Evolutionary conservation across 1,140 invertebrate genomes (phyloP).

Genomic region (Carcinoscorpius rotundicauda): DNA sequence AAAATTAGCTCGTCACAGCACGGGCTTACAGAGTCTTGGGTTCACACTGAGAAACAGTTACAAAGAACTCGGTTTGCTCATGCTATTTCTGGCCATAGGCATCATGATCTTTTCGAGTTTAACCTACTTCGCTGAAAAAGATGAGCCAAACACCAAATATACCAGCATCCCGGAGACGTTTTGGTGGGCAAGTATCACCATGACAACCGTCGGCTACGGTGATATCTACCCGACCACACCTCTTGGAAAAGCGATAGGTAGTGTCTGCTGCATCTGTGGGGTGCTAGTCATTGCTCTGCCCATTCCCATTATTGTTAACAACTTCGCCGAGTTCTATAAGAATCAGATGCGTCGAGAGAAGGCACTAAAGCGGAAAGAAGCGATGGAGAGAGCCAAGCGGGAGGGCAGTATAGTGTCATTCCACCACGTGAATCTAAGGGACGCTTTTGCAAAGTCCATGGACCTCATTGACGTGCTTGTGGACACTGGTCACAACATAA

Average conservation of each 20-base stretch:
- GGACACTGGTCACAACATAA: slow-evolving; percentile 43
- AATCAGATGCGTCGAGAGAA: slow-evolving; percentile 99
- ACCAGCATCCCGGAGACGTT: slow-evolving; percentile 75
- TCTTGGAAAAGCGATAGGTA: slow-evolving; percentile 92
- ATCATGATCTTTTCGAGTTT: slow-evolving; percentile 98
- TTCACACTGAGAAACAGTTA: slow-evolving; percentile 98
- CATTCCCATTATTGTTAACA: slow-evolving; percentile 87
- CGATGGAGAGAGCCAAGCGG: slow-evolving; percentile 84
- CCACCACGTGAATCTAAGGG: slow-evolving; percentile 92
- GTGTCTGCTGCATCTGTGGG: slow-evolving; percentile 99
- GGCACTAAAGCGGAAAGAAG: slow-evolving; percentile 87
- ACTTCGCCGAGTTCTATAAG: slow-evolving; percentile 99
- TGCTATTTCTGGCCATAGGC: slow-evolving; percentile 98
- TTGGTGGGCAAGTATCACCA: slow-evolving; percentile 44
- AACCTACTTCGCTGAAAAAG: slow-evolving; percentile 98
- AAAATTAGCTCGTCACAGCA: slow-evolving; percentile 96
- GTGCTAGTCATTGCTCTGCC: slow-evolving; percentile 98
- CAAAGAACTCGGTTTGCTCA: slow-evolving; percentile 95
- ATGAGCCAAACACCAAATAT: slow-evolving; percentile 91
- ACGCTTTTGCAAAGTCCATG: slow-evolving; percentile 96
- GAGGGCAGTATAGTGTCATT: slow-evolving; percentile 96
- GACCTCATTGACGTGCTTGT: slow-evolving; percentile 97
- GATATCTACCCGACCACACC: slow-evolving; percentile 94
- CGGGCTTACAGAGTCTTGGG: slow-evolving; percentile 93
- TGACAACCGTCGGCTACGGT: slow-evolving; percentile 95